Base-by-base conservation (phyloP, 2,888 invertebrate genomes). In the Thereva nobilitata region DNA sequence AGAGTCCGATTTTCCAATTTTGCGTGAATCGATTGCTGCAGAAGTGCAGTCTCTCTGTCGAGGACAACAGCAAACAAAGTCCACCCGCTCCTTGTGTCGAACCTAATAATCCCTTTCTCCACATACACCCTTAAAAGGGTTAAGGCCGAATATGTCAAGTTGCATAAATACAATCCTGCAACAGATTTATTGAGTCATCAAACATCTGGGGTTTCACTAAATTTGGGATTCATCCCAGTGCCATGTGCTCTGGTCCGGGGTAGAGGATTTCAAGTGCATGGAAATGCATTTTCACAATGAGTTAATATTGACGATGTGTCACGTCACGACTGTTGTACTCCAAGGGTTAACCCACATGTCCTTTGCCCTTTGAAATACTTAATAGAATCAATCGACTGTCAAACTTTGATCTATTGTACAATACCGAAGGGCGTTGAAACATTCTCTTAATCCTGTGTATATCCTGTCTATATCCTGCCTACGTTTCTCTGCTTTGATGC, bases 181-280 rank as follows among this genome's bases (percentile, higher is more conserved):
- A 63, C 10, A 41, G 53, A 64, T 55, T 64, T 54, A 64, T 64
- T 64, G 64, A 64, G 54, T 64, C 64, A 64, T 64, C 64, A 55
- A 55, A 64, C 64, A 64, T 64, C 64, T 64, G 64, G 12, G 8
- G 23, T 34, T 47, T 64, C 54, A 23, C 23, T 8, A 64, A 45
- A 64, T 23, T 38, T 37, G 45, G 47, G 47, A 53, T 37, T 4
- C 23, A 8, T 37, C 23, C 47, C 10, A 41, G 12, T 55, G 55
- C 41, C 41, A 23, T 10, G 7, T 4, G 10, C 50, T 50, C 35
- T 50, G 50, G 7, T 23, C 9, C 23, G 35, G 37, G 10, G 47
- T 47, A 47, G 37, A 59, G 47, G 57, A 23, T 23, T 34, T 10
- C 38, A 3, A 42, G 42, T 34, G 42, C 37, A 64, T 42, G 9